phyloP scores from a whole-genome alignment of 2,797 vertebrate species.

The Sciaenops ocellatus region DNA sequence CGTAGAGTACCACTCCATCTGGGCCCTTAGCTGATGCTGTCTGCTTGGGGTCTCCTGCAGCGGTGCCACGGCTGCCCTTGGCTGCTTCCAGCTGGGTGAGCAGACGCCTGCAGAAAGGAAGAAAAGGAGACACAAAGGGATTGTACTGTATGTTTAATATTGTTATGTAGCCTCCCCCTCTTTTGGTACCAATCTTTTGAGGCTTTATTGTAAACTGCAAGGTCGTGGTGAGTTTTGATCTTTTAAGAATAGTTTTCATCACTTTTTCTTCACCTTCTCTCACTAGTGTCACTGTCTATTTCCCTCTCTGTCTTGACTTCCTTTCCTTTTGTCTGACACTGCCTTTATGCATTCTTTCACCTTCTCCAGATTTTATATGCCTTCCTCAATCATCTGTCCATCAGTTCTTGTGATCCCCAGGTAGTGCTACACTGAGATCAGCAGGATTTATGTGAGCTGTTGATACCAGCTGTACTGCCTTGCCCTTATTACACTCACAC shows the following conservation, averaged over 20 bases:
- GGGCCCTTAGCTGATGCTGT: slow-evolving; percentile 74
- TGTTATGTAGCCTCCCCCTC: slow-evolving; percentile 2
- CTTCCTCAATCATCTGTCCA: slow-evolving; percentile 4
- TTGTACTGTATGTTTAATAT: slow-evolving; percentile 37
- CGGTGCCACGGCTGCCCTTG: slow-evolving; percentile 81
- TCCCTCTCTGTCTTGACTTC: background rate
- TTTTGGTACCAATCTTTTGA: slow-evolving; percentile 6
- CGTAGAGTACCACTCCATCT: slow-evolving; percentile 90
- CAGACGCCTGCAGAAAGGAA: slow-evolving; percentile 86
- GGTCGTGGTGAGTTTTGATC: slow-evolving; percentile 25
- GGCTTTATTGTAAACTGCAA: slow-evolving; percentile 7
- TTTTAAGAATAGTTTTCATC: background rate
- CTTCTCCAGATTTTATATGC: slow-evolving; percentile 11
- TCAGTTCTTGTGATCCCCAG: slow-evolving; percentile 8
- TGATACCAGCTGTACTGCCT: slow-evolving; percentile 12
- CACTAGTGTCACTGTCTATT: background rate
- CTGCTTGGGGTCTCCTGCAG: slow-evolving; percentile 73
- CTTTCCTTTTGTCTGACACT: background rate
- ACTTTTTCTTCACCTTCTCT: background rate
- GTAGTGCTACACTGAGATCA: slow-evolving; percentile 5
- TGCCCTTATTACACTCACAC: background rate
- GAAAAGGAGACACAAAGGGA: slow-evolving; percentile 49
- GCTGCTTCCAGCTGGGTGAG: slow-evolving; percentile 93
- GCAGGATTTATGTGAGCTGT: slow-evolving; percentile 23
- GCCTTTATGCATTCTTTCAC: slow-evolving; percentile 4